phyloP scores from a whole-genome alignment of 2,888 invertebrate species.

The Crematogaster levior region DNA sequence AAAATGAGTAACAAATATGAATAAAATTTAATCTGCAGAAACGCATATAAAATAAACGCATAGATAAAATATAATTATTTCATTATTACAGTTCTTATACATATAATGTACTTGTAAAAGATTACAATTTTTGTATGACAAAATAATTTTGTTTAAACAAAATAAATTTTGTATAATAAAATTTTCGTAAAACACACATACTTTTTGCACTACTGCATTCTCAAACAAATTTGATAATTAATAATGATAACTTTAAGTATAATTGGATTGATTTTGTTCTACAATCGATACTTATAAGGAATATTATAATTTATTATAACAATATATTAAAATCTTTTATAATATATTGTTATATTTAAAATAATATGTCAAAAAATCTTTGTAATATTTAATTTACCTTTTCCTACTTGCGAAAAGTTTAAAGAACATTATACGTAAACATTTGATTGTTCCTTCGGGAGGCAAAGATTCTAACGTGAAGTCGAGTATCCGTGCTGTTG shows the following conservation, averaged over 20 bases:
- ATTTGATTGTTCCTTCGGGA: not conserved
- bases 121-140: not conserved
- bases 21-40: not conserved
- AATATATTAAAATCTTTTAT: no score
- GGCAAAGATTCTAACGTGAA: not conserved
- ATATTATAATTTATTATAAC: no score
- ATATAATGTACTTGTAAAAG: not conserved
- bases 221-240: not conserved
- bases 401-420: not conserved
- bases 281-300: no score
- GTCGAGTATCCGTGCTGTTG: conserved; percentile 8
- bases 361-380: not conserved
- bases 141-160: no score
- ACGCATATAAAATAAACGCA: not conserved
- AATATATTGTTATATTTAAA: no score
- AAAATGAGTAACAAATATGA: not conserved
- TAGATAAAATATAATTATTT: no score
- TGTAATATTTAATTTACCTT: not conserved
- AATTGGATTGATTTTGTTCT: not conserved
- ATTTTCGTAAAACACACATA: no score
- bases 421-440: not conserved
- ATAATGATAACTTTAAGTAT: not conserved
- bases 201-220: no score
- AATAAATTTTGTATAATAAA: no score
- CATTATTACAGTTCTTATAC: no score